Evolutionary conservation across 2,797 vertebrate genomes (phyloP).

Genomic region (Intellagama lesueurii): DNA sequence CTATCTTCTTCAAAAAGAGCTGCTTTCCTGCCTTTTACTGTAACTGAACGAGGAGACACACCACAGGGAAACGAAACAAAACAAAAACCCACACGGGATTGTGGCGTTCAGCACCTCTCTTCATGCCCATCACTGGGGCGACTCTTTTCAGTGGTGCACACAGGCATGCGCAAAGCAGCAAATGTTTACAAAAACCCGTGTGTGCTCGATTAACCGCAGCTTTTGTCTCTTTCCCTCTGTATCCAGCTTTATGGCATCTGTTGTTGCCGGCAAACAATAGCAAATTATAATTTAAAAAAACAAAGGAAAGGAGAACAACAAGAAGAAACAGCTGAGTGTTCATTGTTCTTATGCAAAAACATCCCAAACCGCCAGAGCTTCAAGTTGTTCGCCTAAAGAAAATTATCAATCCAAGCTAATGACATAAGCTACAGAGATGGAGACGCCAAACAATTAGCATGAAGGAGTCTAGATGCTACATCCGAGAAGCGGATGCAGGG

Average conservation of each 20-base stretch:
- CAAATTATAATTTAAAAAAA: neutral
- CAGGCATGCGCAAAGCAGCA: neutral
- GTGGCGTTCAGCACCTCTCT: neutral
- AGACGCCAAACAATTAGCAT: conserved; percentile 69
- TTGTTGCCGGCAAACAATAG: conserved; percentile 73
- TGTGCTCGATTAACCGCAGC: conserved; percentile 57
- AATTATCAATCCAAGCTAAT: conserved; percentile 62
- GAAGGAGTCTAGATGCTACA: conserved; percentile 68
- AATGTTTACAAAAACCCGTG: conserved; percentile 57
- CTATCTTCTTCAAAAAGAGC: neutral
- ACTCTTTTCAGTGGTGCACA: too few relatives aligned
- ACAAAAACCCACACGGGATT: neutral
- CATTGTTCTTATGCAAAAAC: conserved; percentile 68
- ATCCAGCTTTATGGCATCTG: conserved; percentile 74
- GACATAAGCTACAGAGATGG: conserved; percentile 65
- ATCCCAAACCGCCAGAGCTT: conserved; percentile 45
- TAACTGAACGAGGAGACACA: neutral
- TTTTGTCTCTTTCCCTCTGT: conserved; percentile 61
- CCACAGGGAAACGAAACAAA: neutral
- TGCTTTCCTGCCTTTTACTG: neutral
- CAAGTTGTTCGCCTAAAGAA: conserved; percentile 54
- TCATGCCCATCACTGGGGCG: too few relatives aligned
- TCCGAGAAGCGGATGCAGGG: conserved; percentile 64
- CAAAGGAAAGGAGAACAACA: conserved; percentile 14
- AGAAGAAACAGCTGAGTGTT: conserved; percentile 69